Conservation (phyloP, 1,140 invertebrate genomes). For the Popillia japonica region DNA sequence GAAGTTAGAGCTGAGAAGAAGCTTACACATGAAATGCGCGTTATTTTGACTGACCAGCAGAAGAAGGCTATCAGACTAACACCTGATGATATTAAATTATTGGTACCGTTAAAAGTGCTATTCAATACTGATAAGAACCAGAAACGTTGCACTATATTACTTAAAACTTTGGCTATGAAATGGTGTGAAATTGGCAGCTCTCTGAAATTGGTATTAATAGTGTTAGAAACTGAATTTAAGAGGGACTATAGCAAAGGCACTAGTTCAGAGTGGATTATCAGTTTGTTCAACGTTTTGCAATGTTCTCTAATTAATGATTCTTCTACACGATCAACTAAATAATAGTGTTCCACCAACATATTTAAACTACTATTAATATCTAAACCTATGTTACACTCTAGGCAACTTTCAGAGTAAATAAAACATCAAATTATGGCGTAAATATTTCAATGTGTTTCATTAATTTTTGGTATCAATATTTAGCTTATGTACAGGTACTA, state of each 20-base stretch:
- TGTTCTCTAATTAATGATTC: constrained; percentile 51
- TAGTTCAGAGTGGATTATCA: constrained; percentile 56
- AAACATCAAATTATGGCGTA: too few species aligned
- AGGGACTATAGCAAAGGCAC: constrained; percentile 52
- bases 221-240: constrained; percentile 57
- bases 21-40: constrained; percentile 50
- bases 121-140: constrained; percentile 47
- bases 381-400: too few species aligned
- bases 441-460: too few species aligned
- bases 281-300: constrained; percentile 56
- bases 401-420: too few species aligned
- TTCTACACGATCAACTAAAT: background rate
- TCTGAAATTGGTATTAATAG: constrained; percentile 54
- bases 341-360: background rate
- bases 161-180: constrained; percentile 55
- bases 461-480: too few species aligned
- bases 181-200: constrained; percentile 50
- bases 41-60: constrained; percentile 50
- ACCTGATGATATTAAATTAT: constrained; percentile 58
- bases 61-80: constrained; percentile 52
- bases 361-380: background rate
- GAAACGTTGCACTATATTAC: constrained; percentile 48
- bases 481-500: too few species aligned
- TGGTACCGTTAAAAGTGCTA: constrained; percentile 54
- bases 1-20: constrained; percentile 48